Conservation (phyloP, 2,888 invertebrate genomes). For the Nephrotoma appendiculata region DNA sequence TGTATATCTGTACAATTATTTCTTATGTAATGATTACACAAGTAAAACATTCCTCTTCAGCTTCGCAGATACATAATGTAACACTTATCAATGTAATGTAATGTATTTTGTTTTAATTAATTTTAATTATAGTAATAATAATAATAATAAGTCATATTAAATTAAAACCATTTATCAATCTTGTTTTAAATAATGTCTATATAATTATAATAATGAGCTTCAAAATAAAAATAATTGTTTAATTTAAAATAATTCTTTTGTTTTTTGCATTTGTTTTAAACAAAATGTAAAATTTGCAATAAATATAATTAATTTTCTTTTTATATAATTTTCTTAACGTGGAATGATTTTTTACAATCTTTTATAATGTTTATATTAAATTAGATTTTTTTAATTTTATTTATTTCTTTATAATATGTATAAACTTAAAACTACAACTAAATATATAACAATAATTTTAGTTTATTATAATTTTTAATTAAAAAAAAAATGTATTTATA, state of each 20-base stretch:
- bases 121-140: not conserved
- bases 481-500: not conserved
- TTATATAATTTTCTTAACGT: not conserved
- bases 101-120: not conserved
- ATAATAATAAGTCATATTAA: not conserved
- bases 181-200: not conserved
- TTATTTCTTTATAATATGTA: not conserved
- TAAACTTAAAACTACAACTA: not conserved
- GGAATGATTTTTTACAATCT: not conserved
- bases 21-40: not conserved
- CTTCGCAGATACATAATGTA: not conserved
- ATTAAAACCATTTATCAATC: not conserved
- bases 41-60: not conserved
- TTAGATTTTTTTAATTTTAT: not conserved
- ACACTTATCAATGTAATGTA: not conserved
- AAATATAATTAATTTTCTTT: not conserved
- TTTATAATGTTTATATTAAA: not conserved
- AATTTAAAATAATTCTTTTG: not conserved
- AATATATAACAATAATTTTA: not conserved
- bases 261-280: not conserved
- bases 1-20: not conserved
- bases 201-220: not conserved
- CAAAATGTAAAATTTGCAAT: not conserved
- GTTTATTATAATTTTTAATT: not conserved
- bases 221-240: not conserved